Percentiles rank a stretch among this genome's conserved stretches.
These are phyloP conservation scores for Lycophotia porphyrea DNA, from an alignment of 2,888 invertebrate genomes.

Conservation along the genomic window DNA sequence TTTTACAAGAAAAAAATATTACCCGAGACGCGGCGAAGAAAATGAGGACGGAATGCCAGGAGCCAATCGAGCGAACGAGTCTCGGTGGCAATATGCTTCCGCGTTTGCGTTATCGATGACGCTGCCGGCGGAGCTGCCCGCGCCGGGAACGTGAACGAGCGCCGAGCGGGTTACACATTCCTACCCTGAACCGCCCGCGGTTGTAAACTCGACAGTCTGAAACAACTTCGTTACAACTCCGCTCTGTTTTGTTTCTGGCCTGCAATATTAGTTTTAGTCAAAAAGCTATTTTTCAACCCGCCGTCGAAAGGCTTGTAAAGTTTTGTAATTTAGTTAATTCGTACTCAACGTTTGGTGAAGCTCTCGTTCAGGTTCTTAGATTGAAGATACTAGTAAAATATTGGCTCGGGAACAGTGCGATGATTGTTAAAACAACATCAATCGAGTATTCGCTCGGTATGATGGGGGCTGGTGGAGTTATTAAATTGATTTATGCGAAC, in stretches of 20 bases:
- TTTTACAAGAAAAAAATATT: constrained; percentile 85
- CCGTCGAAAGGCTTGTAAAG: constrained; percentile 86
- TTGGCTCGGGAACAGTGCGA: constrained; percentile 69
- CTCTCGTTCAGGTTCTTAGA: constrained; percentile 73
- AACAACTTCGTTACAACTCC: constrained; percentile 89
- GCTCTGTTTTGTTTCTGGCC: constrained; percentile 86
- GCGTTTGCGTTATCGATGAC: constrained; percentile 84
- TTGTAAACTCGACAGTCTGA: constrained; percentile 82
- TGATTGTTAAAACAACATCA: constrained; percentile 79
- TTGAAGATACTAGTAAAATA: constrained; percentile 80
- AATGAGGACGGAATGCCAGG: constrained; percentile 86
- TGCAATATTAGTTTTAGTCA: constrained; percentile 89
- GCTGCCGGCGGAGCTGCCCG: constrained; percentile 73
- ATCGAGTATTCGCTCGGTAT: constrained; percentile 53
- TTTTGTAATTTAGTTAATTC: constrained; percentile 90
- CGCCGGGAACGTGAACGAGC: constrained; percentile 78
- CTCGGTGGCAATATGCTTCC: constrained; percentile 84
- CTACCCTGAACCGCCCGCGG: constrained; percentile 79
- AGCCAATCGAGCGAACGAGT: constrained; percentile 86
- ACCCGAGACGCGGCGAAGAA: constrained; percentile 82
- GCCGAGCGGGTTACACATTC: constrained; percentile 69
- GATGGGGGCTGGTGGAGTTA: constrained; percentile 51
- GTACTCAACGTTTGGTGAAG: constrained; percentile 81
- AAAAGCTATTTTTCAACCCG: constrained; percentile 89
- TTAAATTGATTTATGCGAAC: constrained; percentile 63